Base-by-base conservation (phyloP, 2,888 invertebrate genomes). In the Leucoptera coffeella region DNA sequence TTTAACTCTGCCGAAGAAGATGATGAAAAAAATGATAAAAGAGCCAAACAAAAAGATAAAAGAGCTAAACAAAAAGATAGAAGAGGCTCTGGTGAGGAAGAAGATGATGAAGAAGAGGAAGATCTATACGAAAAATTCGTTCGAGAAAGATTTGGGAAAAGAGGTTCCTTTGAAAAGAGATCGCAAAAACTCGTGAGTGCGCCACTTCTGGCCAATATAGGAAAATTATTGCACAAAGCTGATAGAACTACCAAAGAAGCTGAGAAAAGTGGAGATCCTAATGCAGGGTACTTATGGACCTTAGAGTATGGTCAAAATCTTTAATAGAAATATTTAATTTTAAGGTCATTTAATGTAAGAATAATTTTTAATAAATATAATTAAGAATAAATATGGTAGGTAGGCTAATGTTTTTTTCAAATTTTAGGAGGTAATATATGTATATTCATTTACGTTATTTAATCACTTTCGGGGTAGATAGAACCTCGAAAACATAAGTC, bases 211-310 rank as follows among this genome's bases (percentile, higher is more conserved):
- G 39, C 51, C 33, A 58, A 45, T 15, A 40, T 71, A 10, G 44
- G 57, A 35, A 49, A 49, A 23, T 51, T 67, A 31, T 39, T 65
- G n/a, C 58, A 65, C 37, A 58, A 59, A 36, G 55, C 61, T 22
- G 49, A 60, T 36, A 42, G 55, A 29, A 50, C 58, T 29, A 48
- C 58, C 26, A 47, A 58, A 35, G 48, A 64, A 40, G 59, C 60
- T 9, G 55, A 50, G 28, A 51, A 58, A 34, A 57, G 61, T 32
- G 53, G 52, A 4, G 65, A 72, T 37, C 59, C 62, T 4, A 59
- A 61, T 21, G 71, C 72, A 29, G 62, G 56, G 17, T 73, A 73
- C 34, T 57, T 60, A 47, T 75, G 75, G 74, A 62, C 67, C 9
- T 44, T 74, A 21, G 69, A 74, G 44, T 75, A 75, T 42, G 60